Base-by-base conservation (phyloP, 2,888 invertebrate species). In the Smittia aterrima region DNA sequence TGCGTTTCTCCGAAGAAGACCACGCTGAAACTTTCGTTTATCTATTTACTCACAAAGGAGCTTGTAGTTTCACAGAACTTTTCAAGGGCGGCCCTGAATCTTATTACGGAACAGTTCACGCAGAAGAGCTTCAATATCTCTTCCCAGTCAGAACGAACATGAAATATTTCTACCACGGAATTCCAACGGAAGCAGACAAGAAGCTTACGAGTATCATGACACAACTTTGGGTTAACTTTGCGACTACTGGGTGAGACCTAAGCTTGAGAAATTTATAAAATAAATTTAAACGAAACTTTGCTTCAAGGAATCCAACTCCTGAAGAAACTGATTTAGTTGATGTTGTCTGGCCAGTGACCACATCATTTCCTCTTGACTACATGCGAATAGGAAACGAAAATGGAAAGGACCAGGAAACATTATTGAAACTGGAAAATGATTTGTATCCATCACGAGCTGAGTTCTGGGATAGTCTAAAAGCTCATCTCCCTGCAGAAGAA, bases 101-200 rank as follows among this genome's bases (percentile, higher is more conserved):
- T 73, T 86, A 89, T 80, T 90, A 90, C 78, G 92, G 89, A 88
- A 81, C 92, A 0, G 90, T 90, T 71, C 93, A 94, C 79, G 93
- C 92, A 0, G 93, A 94, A 78, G 94, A 95, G 76, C 82, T 94
- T 70, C 91, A 91, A 80, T 90, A 94, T 80, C 80, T 94, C 6
- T 94, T 94, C 79, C 90, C 91, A 0, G 86, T 91, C 68, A 85
- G 85, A 0, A 85, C 86, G 22, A 81, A 80, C 53, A 79, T 88
- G 3, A 32, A 25, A 32, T 74, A 66, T 13, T 91, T 91, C 79
- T 85, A 87, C 0, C 83, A 85, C 27, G 84, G 86, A 1, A 82
- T 85, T 6, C 82, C 88, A 2, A 86, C 86, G 0, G 80, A 84
- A 11, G 82, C 86, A 74, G 91, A 92, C 78, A 79, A 85, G 11